Conservation (phyloP, 2,888 invertebrate species). For the Eupithecia subfuscata region DNA sequence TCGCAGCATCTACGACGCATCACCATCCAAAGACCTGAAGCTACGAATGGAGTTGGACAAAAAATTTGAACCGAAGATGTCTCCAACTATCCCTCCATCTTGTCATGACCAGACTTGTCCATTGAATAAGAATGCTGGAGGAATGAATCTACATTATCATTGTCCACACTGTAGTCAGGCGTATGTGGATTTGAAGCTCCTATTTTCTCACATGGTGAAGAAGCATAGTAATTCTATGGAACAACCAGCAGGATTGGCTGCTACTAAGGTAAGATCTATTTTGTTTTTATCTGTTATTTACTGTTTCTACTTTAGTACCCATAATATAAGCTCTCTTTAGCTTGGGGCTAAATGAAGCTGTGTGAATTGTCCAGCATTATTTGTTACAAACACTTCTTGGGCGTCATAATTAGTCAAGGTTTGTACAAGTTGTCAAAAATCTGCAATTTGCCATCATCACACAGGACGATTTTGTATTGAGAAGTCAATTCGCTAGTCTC, state of each 20-base stretch:
- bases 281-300: neutral
- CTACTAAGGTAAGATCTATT: conserved; percentile 72
- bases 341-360: too few relatives aligned
- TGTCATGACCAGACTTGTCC: conserved; percentile 83
- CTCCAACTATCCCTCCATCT: conserved; percentile 82
- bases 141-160: conserved; percentile 79
- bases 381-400: neutral
- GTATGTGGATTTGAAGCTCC: conserved; percentile 74
- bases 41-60: conserved; percentile 74
- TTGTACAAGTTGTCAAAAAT: neutral
- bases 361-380: too few relatives aligned
- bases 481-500: neutral
- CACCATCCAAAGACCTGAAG: conserved; percentile 81
- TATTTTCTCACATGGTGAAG: conserved; percentile 80
- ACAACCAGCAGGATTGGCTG: conserved; percentile 74
- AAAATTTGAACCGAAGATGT: conserved; percentile 69
- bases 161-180: conserved; percentile 79
- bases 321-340: too few relatives aligned
- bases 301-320: too few relatives aligned
- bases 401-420: neutral
- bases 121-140: conserved; percentile 75
- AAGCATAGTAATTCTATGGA: conserved; percentile 77
- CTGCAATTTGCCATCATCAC: neutral
- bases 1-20: conserved; percentile 82
- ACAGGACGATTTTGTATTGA: neutral